Evolutionary conservation across 2,113 vertebrate genomes (phyloP).

Genomic region (Platysternon megacephalum): DNA sequence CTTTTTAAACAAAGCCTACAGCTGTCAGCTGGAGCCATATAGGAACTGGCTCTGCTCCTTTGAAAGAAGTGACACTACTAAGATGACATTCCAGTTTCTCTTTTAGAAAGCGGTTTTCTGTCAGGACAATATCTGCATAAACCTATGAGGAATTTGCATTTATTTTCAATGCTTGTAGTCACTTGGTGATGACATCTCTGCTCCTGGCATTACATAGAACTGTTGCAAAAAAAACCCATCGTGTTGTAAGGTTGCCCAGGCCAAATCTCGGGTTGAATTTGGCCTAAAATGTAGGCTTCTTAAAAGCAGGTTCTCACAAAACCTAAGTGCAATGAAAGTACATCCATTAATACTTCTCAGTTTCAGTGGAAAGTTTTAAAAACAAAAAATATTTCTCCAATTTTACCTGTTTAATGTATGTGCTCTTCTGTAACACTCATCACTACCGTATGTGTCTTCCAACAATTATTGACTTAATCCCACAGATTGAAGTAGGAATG

Average conservation of each 20-base stretch:
- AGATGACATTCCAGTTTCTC: neutral
- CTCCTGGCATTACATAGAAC: too few species aligned
- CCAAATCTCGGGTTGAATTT: neutral
- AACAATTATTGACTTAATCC: neutral
- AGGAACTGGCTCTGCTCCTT: neutral
- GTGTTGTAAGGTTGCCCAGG: too few species aligned
- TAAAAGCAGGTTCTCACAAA: neutral
- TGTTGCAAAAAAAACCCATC: neutral
- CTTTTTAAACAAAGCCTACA: neutral
- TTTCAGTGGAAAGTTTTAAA: neutral
- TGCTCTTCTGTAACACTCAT: neutral
- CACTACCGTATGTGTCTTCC: neutral
- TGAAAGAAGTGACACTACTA: neutral
- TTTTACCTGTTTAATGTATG: fast-evolving
- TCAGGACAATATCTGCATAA: neutral
- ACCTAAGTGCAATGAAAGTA: neutral
- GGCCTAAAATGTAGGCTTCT: neutral
- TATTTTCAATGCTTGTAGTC: neutral
- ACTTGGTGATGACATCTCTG: neutral
- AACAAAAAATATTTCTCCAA: neutral
- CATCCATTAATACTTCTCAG: neutral
- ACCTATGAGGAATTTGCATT: neutral
- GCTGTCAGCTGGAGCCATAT: neutral
- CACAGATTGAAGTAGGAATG: fast-evolving
- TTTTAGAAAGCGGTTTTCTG: neutral